These are phyloP conservation scores for Aleiodes sp. DNA, from an alignment of 1,140 invertebrate genomes.

Conservation along the genomic window DNA sequence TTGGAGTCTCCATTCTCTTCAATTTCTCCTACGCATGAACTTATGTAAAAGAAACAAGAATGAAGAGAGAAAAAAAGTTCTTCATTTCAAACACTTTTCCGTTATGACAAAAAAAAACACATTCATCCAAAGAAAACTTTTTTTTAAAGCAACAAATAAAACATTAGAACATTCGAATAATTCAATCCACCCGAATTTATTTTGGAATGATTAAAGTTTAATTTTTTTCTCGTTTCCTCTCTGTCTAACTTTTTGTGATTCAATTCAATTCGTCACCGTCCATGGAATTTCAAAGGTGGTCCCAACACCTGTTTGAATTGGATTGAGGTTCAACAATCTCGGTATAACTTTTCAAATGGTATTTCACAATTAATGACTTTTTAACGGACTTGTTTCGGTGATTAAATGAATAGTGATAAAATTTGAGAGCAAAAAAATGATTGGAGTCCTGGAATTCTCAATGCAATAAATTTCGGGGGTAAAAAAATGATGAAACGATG, in stretches of 20 bases:
- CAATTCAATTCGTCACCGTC: background rate
- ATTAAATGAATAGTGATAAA: background rate
- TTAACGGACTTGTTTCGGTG: background rate
- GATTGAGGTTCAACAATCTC: conserved; percentile 3
- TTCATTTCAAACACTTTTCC: no score
- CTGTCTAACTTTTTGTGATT: background rate
- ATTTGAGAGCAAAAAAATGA: background rate
- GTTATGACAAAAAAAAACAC: no score
- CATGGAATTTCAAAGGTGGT: background rate
- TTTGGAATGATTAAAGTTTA: background rate
- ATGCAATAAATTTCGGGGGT: background rate
- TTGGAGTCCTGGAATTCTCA: background rate
- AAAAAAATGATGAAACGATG: no score
- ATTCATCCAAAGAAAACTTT: no score
- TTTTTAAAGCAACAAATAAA: no score
- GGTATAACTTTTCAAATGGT: background rate
- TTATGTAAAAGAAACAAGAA: no score
- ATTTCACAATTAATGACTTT: conserved; percentile 10
- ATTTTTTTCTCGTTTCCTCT: conserved; percentile 3
- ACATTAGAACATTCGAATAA: no score
- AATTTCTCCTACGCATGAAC: no score
- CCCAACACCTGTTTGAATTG: background rate
- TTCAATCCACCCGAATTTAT: background rate
- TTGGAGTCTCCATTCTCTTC: no score
- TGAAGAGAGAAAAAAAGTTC: no score